phyloP scores from a whole-genome alignment of 2,113 vertebrate genomes.

The Poecile atricapillus region DNA sequence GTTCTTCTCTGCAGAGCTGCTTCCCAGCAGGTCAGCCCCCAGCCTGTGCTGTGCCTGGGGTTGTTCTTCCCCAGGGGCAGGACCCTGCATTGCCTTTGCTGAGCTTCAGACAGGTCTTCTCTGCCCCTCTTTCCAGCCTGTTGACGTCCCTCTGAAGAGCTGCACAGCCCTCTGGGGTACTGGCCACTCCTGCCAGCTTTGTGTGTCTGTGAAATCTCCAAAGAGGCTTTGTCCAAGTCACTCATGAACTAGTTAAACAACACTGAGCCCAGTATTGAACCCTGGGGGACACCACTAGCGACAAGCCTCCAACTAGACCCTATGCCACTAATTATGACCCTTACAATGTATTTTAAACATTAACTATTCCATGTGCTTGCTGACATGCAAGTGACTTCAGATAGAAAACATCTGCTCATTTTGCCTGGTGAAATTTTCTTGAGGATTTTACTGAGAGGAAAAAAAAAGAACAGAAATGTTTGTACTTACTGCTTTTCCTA shows the following conservation, averaged over 20 bases:
- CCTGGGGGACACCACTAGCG: background rate
- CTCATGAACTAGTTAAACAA: background rate
- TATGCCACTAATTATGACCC: background rate
- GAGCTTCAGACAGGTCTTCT: background rate
- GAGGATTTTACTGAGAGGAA: background rate
- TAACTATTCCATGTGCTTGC: background rate
- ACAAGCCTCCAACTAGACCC: background rate
- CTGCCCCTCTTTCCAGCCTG: background rate
- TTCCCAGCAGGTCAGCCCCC: background rate
- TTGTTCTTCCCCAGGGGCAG: background rate
- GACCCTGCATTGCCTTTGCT: background rate
- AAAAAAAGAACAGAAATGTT: background rate
- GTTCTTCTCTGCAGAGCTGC: background rate
- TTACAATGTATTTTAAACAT: background rate
- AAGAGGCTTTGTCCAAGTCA: background rate
- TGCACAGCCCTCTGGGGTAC: background rate
- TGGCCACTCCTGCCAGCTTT: fast-evolving
- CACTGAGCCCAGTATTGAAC: background rate
- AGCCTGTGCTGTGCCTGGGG: background rate
- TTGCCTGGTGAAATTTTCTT: background rate
- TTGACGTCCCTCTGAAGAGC: background rate
- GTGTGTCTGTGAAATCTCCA: background rate
- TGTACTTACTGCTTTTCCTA: background rate
- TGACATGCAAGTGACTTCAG: background rate
- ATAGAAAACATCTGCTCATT: background rate